phyloP scores from a whole-genome alignment of 2,888 invertebrate genomes.

The Chrysolina haemoptera region DNA sequence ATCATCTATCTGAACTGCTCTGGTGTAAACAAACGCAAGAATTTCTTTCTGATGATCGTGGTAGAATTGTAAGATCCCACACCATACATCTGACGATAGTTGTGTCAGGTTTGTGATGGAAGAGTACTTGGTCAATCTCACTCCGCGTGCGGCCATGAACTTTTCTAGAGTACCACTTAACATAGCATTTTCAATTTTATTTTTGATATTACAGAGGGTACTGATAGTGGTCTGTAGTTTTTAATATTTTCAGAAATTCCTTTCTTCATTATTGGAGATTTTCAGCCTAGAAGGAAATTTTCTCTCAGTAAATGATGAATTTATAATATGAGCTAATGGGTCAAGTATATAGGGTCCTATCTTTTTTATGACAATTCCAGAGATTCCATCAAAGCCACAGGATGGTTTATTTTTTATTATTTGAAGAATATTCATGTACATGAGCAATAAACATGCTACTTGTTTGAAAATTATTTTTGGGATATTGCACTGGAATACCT shows the following conservation, averaged over 20 bases:
- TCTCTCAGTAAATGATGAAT: background rate
- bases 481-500: background rate
- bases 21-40: too few species aligned
- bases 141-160: too few species aligned
- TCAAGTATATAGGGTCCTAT: conserved; percentile 18
- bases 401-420: conserved; percentile 6
- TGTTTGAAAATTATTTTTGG: background rate
- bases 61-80: too few species aligned
- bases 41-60: too few species aligned
- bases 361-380: conserved; percentile 20
- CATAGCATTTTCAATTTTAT: too few species aligned
- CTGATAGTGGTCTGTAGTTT: background rate
- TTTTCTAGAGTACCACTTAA: too few species aligned
- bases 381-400: conserved; percentile 16
- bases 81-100: too few species aligned
- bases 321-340: background rate
- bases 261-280: background rate
- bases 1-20: too few species aligned
- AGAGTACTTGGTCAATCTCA: too few species aligned
- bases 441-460: too few species aligned
- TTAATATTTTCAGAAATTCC: background rate
- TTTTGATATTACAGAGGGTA: background rate
- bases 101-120: too few species aligned
- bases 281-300: too few species aligned
- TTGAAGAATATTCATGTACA: background rate